Base-by-base conservation (phyloP, 2,113 vertebrate genomes). In the Anoplopoma fimbria region DNA sequence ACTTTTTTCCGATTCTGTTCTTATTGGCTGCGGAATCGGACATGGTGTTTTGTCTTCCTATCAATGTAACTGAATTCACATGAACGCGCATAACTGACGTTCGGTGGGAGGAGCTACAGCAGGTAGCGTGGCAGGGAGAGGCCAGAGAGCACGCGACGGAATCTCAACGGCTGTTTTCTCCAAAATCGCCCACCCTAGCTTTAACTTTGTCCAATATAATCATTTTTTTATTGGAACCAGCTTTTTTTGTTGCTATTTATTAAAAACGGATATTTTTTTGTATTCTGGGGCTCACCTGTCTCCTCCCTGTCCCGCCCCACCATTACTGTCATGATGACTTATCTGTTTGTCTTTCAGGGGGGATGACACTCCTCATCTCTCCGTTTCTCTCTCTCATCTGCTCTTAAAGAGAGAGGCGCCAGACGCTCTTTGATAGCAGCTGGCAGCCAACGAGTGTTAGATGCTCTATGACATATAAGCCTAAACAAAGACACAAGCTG, bases 321-420 rank as follows among this genome's bases (percentile, higher is more conserved):
- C 85, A 91, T 91, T 88, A 89, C 75, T 78, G 86, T 65, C 82
- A 6, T 62, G 53, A 85, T 87, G 84, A 90, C 85, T 87, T 90
- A 87, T 91, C 86, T 85, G 88, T 88, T 87, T 83, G 86, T 89
- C 81, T 90, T 79, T 84, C 81, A 76, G 69, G 40, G 69, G 40
- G 81, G 60, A 79, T 79, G 80, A 85, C 82, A 80, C 85, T 76
- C 79, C 82, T 85, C 83, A 85, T 86, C 55, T 80, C 81, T 84
- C 83, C 79, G 72, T 87, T n/a, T 79, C 73, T 87, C 77, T 87
- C 79, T 85, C 63, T 88, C 78, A 75, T 87, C 29, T 57, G 64
- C 79, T 82, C 83, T 82, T 62, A 86, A 74, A 82, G 78, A 65
- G 79, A 77, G 71, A 88, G 81, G 79, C 80, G 77, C 82, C 88